Evolutionary conservation across 2,113 vertebrate genomes (phyloP).

Genomic region (Morphnarchus princeps): DNA sequence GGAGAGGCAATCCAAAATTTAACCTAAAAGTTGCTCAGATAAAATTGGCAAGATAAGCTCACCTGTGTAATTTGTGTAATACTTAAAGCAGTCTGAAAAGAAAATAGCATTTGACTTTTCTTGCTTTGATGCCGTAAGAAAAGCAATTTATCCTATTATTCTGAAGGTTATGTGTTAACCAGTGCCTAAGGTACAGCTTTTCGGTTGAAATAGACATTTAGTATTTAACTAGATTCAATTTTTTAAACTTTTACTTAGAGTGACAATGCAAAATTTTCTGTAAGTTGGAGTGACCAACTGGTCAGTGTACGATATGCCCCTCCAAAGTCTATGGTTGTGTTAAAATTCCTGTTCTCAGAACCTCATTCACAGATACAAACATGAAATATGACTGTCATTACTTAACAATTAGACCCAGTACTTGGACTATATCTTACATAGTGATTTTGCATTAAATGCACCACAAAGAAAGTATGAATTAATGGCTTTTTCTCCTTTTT

Average conservation of each 20-base stretch:
- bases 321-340: not conserved
- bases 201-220: not conserved
- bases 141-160: not conserved
- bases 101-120: not conserved
- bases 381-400: not conserved
- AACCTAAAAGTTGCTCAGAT: not conserved
- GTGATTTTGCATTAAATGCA: not conserved
- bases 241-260: not conserved
- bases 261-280: not conserved
- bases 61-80: not conserved
- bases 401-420: not conserved
- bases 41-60: not conserved
- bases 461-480: not conserved
- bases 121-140: not conserved
- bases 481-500: not conserved
- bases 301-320: fast-evolving
- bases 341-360: not conserved
- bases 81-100: not conserved
- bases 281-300: not conserved
- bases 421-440: not conserved
- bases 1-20: not conserved
- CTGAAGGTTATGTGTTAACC: not conserved
- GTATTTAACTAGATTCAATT: not conserved
- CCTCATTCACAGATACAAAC: not conserved
- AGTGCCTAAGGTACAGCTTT: not conserved